Evolutionary conservation across 2,797 vertebrate species (phyloP).

Genomic region (Heterohyrax brucei): DNA sequence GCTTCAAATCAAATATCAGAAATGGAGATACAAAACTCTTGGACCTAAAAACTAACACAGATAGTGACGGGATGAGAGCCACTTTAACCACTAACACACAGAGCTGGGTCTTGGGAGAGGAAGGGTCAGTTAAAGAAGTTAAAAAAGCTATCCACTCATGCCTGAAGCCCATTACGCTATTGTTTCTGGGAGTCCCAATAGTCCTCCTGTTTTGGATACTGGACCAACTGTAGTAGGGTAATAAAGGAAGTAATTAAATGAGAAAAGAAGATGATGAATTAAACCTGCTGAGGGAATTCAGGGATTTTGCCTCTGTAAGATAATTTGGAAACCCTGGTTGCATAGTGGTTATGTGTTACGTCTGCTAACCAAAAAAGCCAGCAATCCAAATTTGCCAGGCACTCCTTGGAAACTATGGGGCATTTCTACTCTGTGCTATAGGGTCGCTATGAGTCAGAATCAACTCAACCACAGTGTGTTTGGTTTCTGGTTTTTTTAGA

Average conservation of each 20-base stretch:
- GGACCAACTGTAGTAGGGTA: neutral
- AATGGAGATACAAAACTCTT: neutral
- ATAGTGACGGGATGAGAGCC: neutral
- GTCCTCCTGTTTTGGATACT: neutral
- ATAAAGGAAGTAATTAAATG: neutral
- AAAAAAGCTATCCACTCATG: neutral
- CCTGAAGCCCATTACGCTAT: constrained; percentile 16
- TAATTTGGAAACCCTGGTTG: neutral
- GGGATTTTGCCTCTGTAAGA: neutral
- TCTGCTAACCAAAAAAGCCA: too few species aligned
- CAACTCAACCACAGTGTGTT: too few species aligned
- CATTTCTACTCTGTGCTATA: too few species aligned
- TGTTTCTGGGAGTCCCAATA: neutral
- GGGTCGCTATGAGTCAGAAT: too few species aligned
- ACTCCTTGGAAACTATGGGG: too few species aligned
- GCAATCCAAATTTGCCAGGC: too few species aligned
- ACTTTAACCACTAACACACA: neutral
- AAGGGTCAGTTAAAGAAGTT: neutral
- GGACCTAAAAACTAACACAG: neutral
- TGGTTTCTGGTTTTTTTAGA: neutral
- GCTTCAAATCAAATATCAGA: neutral
- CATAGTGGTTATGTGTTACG: too few species aligned
- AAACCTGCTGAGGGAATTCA: neutral
- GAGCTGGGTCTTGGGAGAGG: neutral
- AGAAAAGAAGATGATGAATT: neutral